Base-by-base conservation (phyloP, 2,113 vertebrate species). In the Hiodon alosoides region DNA sequence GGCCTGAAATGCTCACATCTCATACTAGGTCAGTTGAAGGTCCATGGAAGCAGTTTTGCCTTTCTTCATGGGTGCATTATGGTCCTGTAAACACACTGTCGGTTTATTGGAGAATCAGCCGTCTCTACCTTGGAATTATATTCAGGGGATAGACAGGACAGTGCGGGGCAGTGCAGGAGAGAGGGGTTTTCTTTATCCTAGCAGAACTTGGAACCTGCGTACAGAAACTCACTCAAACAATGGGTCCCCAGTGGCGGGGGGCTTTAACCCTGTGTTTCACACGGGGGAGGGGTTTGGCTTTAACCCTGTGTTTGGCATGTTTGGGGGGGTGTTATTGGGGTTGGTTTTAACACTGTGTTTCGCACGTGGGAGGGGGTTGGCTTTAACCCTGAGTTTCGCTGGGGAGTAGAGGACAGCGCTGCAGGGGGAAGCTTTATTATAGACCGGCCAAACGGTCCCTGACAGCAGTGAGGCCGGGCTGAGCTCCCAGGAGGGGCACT, bases 221-320 rank as follows among this genome's bases (percentile, higher is more conserved):
- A 55, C 47, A 71, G 70, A 57, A 55, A 71, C 50, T 46, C 16
- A 57, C 70, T 71, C 48, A 71, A 71, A 71, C 57, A 71, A 71
- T 71, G 70, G 70, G 48, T 13, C 51, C 10, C 57, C 48, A 46
- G 55, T 46, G 55, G 50, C 58, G 58, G 55, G 55, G 6, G 11
- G 57, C 10, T 71, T 71, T 71, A 71, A 71, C 70, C 9, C 70
- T 16, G 54, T 51, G 57, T 59, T 5, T 14, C 14, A 2, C 31
- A 31, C 31, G 31, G 0, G 2, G 31, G 31, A 69, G 55, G 52
- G 68, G 64, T 6, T 69, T 69, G 31, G 31, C 31, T 31, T 31
- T 31, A 31, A 31, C 31, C 31, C 31, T 31, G 31, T 1, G 31
- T 31, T 31, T 31, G 31, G 31, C 31, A 2, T 31, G 31, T 31